Evolutionary conservation across 1,140 invertebrate genomes (phyloP).

Genomic region (Zaprionus tsacasi): DNA sequence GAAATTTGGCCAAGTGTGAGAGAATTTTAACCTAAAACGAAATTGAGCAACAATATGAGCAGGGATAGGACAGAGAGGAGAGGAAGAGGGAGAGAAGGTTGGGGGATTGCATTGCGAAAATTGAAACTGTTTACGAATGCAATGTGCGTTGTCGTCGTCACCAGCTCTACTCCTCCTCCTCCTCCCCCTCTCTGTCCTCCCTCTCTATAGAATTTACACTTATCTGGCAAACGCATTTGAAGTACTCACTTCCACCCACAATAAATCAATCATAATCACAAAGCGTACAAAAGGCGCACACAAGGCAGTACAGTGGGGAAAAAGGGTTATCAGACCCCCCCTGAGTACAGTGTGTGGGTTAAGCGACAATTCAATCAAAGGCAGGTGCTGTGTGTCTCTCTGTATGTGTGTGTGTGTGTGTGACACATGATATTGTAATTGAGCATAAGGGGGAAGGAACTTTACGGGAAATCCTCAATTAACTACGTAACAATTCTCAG

Average conservation of each 20-base stretch:
- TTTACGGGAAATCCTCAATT: background rate
- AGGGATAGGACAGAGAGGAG: background rate
- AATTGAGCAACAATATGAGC: background rate
- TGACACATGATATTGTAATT: too few species aligned
- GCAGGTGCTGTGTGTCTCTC: background rate
- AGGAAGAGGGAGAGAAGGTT: background rate
- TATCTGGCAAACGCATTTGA: conserved; percentile 75
- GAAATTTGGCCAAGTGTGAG: conserved; percentile 75
- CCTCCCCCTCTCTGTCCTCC: background rate
- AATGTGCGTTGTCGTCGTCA: conserved; percentile 46
- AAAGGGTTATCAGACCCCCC: background rate
- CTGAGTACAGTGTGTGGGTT: background rate
- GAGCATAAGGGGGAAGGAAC: background rate
- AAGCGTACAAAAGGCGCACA: conserved; percentile 10
- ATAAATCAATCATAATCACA: conserved; percentile 63
- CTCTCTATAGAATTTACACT: background rate
- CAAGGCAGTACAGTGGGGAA: conserved; percentile 18
- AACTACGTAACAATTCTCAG: background rate
- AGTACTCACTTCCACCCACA: conserved; percentile 72
- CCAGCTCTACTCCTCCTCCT: background rate
- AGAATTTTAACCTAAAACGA: conserved; percentile 51
- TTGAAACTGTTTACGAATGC: conserved; percentile 69
- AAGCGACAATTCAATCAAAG: conserved; percentile 55
- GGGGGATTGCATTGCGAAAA: conserved; percentile 12
- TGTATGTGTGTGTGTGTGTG: too few species aligned